phyloP scores from a whole-genome alignment of 2,888 invertebrate genomes.

The Agriopis marginaria region DNA sequence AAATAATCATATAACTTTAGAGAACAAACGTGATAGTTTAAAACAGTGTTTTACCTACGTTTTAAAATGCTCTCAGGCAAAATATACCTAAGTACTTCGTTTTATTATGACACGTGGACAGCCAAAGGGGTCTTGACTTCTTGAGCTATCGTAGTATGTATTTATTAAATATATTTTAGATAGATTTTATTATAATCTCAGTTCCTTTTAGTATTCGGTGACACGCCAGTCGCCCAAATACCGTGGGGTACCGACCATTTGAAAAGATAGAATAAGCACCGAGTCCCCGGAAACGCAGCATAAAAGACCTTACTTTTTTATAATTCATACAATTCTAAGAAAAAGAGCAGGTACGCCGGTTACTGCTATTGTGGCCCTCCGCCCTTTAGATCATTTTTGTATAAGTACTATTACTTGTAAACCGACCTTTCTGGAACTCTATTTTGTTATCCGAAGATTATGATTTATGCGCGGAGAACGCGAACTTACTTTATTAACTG shows the following conservation, averaged over 20 bases:
- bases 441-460: neutral
- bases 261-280: constrained; percentile 8
- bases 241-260: neutral
- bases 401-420: constrained; percentile 31
- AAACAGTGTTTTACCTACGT: too few species aligned
- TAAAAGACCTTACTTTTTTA: constrained; percentile 36
- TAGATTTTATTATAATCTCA: too few species aligned
- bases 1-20: too few species aligned
- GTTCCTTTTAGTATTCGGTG: too few species aligned
- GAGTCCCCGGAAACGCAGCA: constrained; percentile 41
- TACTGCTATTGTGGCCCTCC: constrained; percentile 18
- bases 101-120: too few species aligned
- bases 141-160: too few species aligned
- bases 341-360: constrained; percentile 16
- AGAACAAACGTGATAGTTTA: too few species aligned
- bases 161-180: neutral
- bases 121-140: too few species aligned
- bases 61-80: too few species aligned
- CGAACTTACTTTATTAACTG: too few species aligned
- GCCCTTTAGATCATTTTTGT: constrained; percentile 24
- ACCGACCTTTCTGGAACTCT: constrained; percentile 29
- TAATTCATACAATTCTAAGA: constrained; percentile 28
- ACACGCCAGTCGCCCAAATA: too few species aligned
- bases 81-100: too few species aligned
- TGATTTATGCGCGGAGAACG: neutral